Base-by-base conservation (phyloP, 2,113 vertebrate species). In the Enhydra lutris region DNA sequence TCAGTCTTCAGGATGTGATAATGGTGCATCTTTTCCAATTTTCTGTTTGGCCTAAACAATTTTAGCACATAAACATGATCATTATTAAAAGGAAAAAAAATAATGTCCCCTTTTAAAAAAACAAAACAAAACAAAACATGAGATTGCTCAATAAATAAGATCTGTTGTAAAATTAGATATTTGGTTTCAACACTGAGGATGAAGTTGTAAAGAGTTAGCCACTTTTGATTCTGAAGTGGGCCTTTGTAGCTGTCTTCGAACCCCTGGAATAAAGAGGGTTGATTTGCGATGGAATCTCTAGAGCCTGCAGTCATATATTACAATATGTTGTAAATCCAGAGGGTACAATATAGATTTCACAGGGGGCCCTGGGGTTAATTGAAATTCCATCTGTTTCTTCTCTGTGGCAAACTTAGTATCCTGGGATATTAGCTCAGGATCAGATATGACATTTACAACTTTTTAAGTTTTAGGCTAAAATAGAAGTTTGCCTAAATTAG, bases 291-390 rank as follows among this genome's bases (percentile, higher is more conserved):
- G 55, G 20, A 98, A 97, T 95, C 97, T 97, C 95, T 67, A 10
- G 87, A 92, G 98, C 95, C 52, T n/a, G 93, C 73, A 96, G 98
- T 98, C 92, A 10, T 97, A 97, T 98, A 98, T 98, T 99, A 98
- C 97, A 98, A 93, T 63, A 36, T 97, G 98, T 98, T 98, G 97
- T 98, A 63, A 97, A 97, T 97, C 98, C 89, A 11, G 92, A 96
- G 96, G 97, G 96, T 97, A 97, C 91, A 97, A 98, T 98, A 93
- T 97, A 87, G 21, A 97, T 55, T 97, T 97, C 96, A 97, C 94
- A n/a, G 85, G 96, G 93, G 94, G 94, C 93, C 93, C 76, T 52
- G 74, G 57, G 94, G 84, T 98, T 91, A 97, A 98, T 78, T 79
- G 81, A 98, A 93, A 97, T 98, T 97, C 97, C 97, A 97, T 88